Evolutionary conservation across 2,888 invertebrate species (phyloP).

Genomic region (Nomada flava): DNA sequence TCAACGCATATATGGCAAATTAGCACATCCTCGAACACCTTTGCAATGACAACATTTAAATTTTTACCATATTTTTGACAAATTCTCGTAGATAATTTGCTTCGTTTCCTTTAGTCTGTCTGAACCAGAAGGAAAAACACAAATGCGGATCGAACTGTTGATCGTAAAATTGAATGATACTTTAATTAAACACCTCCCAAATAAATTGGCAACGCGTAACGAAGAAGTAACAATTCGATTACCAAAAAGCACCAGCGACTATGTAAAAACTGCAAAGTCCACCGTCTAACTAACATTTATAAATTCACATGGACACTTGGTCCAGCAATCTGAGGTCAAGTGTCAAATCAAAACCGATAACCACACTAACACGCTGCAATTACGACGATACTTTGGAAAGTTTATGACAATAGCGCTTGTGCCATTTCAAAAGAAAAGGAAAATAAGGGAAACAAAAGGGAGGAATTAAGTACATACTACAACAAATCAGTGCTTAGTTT

Average conservation of each 20-base stretch:
- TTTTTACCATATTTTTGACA: neutral
- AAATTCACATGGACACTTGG: conserved; percentile 66
- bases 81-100: neutral
- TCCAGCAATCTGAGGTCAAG: conserved; percentile 77
- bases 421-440: neutral
- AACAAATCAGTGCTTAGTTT: no score
- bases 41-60: neutral
- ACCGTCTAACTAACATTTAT: conserved; percentile 63
- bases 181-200: neutral
- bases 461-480: no score
- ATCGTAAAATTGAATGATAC: conserved; percentile 1
- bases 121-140: neutral
- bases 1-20: neutral
- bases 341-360: conserved; percentile 81
- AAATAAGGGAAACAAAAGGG: neutral
- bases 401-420: conserved; percentile 15
- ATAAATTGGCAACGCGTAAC: neutral
- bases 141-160: no score
- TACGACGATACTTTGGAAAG: conserved; percentile 14
- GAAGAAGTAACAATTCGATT: neutral
- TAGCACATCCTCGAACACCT: neutral
- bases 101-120: neutral
- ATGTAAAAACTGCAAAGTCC: conserved; percentile 64
- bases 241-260: conserved; percentile 56
- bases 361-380: conserved; percentile 45